Evolutionary conservation across 2,888 invertebrate genomes (phyloP).

Genomic region (Amorpha juglandis): DNA sequence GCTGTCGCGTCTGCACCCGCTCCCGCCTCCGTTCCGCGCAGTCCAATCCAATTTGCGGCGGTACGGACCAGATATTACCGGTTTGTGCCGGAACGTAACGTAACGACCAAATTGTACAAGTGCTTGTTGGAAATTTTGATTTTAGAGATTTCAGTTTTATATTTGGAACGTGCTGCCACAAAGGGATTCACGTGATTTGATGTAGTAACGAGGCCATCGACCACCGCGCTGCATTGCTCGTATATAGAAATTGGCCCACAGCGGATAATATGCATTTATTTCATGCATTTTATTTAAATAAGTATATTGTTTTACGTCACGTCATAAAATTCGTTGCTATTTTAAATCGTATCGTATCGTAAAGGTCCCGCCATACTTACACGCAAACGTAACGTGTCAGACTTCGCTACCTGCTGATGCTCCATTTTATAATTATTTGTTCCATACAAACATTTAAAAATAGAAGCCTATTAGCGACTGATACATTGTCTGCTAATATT

Average conservation of each 20-base stretch:
- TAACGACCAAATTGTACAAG: conserved; percentile 28
- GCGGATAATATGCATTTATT: not conserved
- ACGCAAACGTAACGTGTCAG: too few species aligned
- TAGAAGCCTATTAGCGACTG: too few species aligned
- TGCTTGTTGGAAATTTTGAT: conserved; percentile 40
- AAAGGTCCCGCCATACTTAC: too few species aligned
- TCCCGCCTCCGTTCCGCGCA: conserved; percentile 39
- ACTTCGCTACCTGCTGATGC: too few species aligned
- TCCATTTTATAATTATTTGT: too few species aligned
- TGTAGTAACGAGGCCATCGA: conserved; percentile 5
- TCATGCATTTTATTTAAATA: too few species aligned
- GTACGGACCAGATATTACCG: conserved; percentile 64
- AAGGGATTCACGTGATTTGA: conserved; percentile 15
- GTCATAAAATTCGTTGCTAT: too few species aligned
- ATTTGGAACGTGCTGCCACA: conserved; percentile 20
- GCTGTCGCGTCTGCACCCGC: not conserved
- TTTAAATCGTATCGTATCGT: too few species aligned
- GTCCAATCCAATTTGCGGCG: conserved; percentile 71
- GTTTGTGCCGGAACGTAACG: conserved; percentile 42
- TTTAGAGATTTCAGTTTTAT: conserved; percentile 26
- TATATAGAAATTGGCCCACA: not conserved
- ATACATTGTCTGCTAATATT: too few species aligned
- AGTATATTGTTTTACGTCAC: too few species aligned
- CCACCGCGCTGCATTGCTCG: not conserved
- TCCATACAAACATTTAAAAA: too few species aligned